Percentiles rank a stretch among this genome's conserved stretches.
These are phyloP conservation scores for Chrysogorgia sp. DNA, from an alignment of 92 coral and sea anemone genomes.

Conservation along the genomic window DNA sequence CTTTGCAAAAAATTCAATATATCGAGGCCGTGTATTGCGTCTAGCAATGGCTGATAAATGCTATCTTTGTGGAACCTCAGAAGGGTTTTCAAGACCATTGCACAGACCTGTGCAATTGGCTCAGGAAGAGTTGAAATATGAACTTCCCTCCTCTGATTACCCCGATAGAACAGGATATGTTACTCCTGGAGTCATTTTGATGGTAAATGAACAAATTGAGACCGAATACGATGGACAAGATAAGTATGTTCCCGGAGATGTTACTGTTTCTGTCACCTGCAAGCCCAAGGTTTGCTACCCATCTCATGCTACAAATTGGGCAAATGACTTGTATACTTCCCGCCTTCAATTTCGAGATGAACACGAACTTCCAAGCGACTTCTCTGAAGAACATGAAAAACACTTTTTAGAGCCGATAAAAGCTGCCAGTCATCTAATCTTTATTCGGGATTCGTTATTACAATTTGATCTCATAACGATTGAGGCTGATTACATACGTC, in stretches of 20 bases:
- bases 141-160: slow-evolving; percentile 41
- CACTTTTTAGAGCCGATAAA: slow-evolving; percentile 11
- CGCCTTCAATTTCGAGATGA: slow-evolving; percentile 53
- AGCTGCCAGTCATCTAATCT: slow-evolving; percentile 11
- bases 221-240: slow-evolving; percentile 28
- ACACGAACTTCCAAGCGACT: slow-evolving; percentile 41
- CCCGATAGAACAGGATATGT: slow-evolving; percentile 34
- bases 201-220: slow-evolving; percentile 57
- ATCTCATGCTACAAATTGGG: slow-evolving; percentile 60
- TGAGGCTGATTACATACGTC: slow-evolving; percentile 43
- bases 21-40: slow-evolving; percentile 16
- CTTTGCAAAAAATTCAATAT: slow-evolving; percentile 19
- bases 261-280: slow-evolving; percentile 52
- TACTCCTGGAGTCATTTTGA: slow-evolving; percentile 47
- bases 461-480: slow-evolving; percentile 46
- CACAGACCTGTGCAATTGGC: slow-evolving; percentile 25
- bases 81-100: slow-evolving; percentile 29
- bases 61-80: slow-evolving; percentile 40
- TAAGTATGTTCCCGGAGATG: slow-evolving; percentile 31
- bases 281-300: slow-evolving; percentile 54
- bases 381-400: slow-evolving; percentile 25
- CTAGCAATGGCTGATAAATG: slow-evolving; percentile 11
- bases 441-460: slow-evolving; percentile 36
- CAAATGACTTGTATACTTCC: slow-evolving; percentile 50
- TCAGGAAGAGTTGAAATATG: slow-evolving; percentile 14